phyloP scores from a whole-genome alignment of 2,888 invertebrate genomes.

The Yponomeuta malinellus region DNA sequence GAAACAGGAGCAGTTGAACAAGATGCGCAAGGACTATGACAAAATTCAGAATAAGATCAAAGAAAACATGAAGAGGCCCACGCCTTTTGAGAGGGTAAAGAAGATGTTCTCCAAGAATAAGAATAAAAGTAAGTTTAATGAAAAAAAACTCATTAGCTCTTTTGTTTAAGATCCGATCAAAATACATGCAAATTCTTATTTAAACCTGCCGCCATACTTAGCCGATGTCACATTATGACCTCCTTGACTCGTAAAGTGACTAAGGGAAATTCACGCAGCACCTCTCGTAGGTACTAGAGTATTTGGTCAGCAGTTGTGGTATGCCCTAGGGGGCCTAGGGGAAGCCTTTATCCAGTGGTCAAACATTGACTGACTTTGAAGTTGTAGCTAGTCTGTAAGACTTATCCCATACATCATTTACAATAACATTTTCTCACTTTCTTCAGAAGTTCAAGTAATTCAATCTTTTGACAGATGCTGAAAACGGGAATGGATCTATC shows the following conservation, averaged over 20 bases:
- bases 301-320: too few species aligned
- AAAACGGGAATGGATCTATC: slow-evolving; percentile 51
- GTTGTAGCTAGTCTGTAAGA: too few species aligned
- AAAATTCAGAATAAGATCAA: slow-evolving; percentile 87
- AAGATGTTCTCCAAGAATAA: slow-evolving; percentile 83
- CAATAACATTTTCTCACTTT: neutral
- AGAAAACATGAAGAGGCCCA: slow-evolving; percentile 83
- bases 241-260: too few species aligned
- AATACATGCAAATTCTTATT: too few species aligned
- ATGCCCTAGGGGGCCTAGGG: too few species aligned
- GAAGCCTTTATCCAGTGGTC: too few species aligned
- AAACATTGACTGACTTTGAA: too few species aligned
- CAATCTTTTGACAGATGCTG: slow-evolving; percentile 22
- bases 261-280: too few species aligned
- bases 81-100: slow-evolving; percentile 86
- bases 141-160: neutral
- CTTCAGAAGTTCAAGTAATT: neutral
- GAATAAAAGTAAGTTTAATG: slow-evolving; percentile 53
- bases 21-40: slow-evolving; percentile 88
- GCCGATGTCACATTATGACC: too few species aligned
- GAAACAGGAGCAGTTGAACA: slow-evolving; percentile 87
- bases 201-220: too few species aligned
- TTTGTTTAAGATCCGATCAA: neutral
- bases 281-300: too few species aligned
- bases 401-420: neutral